These are phyloP conservation scores for Platygyra sinensis DNA, from an alignment of 64 coral and sea anemone genomes.

Conservation along the genomic window DNA sequence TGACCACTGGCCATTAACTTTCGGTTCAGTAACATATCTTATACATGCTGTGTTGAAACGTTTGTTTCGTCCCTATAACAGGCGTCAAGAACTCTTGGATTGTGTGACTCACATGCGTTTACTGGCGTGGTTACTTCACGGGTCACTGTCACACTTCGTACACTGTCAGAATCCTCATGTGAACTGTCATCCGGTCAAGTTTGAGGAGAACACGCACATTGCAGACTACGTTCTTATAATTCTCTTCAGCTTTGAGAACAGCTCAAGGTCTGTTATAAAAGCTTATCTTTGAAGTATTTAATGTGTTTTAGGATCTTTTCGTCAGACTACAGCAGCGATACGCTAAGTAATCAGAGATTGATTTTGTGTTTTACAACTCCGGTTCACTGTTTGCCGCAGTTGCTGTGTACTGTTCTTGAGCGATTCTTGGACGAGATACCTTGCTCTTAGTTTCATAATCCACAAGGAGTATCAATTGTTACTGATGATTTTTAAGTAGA, in stretches of 20 bases:
- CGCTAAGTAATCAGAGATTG: too few species aligned
- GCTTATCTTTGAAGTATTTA: not conserved
- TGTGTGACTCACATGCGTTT: conserved; percentile 87
- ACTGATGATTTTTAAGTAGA: too few species aligned
- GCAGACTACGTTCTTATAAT: conserved; percentile 90
- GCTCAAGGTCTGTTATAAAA: conserved; percentile 30
- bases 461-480: too few species aligned
- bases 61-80: not conserved
- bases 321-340: not conserved
- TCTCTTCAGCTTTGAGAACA: conserved; percentile 89
- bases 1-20: too few species aligned
- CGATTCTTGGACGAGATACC: too few species aligned
- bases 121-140: conserved; percentile 85
- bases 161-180: conserved; percentile 73
- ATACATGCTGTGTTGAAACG: too few species aligned
- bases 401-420: too few species aligned
- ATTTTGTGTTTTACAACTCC: too few species aligned
- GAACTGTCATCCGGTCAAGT: conserved; percentile 77
- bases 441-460: too few species aligned
- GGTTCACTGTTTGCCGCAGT: too few species aligned
- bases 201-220: conserved; percentile 85
- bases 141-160: conserved; percentile 82
- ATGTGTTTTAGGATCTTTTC: not conserved
- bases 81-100: conserved; percentile 77
- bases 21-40: too few species aligned